Evolutionary conservation across 53 echinoderm and acorn worm genomes (phyloP), one percentile per base, ranked within the genome.

Genomic region (Paelopatides confundens): DNA sequence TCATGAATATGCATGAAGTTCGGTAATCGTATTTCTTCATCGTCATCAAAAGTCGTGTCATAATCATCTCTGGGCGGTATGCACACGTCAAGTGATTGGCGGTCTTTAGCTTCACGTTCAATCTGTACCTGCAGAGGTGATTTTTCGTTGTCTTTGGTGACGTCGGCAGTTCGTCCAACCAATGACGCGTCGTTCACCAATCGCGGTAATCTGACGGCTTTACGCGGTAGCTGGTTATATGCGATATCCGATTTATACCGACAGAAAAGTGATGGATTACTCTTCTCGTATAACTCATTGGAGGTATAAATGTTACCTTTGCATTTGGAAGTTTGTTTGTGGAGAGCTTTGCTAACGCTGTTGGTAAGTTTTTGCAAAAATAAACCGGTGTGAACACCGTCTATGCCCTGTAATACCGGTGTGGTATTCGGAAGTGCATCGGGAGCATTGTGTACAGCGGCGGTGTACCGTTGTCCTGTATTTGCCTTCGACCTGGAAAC

Each of bases 341-440:
- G 97, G 30, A 96, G 89, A 0, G 97, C 97, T 12, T 76, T 87
- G 67, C 91, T 96, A 53, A 96, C 90, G 86, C 97, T 96, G 66
- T 96, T 96, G 40, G 97, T 95, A 53, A 96, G 95, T 29, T 88
- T 90, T 47, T 95, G 97, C 1, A 96, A 85, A 54, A 96, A 96
- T 3, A 86, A 32, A 12, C 93, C 97, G 0, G 97, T 93, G 26
- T 95, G 95, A 34, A 87, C 27, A 37, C 86, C 69, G 18, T 89
- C 53, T 26, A 67, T 68, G 9, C 52, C 81, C 34, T 52, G 81
- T 31, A 81, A 31, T 18, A 58, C 52, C 0, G 81, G 81, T 31
- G 81, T 52, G 17, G 81, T 27, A 81, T 51, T 81, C 35, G 81
- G 81, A 27, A 53, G 81, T 81, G 51, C 81, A 23, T 53, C 81